phyloP scores from a whole-genome alignment of 2,113 vertebrate genomes.

The Sminthopsis crassicaudata region DNA sequence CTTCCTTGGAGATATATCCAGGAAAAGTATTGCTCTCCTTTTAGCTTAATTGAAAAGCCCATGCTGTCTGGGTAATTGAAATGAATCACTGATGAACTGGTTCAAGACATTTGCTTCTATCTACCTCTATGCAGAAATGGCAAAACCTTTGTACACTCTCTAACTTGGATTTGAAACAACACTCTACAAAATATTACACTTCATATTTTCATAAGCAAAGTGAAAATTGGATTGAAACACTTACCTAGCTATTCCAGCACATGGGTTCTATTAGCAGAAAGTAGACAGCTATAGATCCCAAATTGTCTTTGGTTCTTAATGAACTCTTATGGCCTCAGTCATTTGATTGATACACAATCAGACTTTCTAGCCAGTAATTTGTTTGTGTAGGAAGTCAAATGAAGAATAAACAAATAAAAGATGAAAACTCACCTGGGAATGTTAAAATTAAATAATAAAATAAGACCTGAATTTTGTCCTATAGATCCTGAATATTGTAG shows the following conservation, averaged over 20 bases:
- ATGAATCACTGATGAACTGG: background rate
- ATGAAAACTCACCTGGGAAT: background rate
- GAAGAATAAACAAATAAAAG: constrained; percentile 46
- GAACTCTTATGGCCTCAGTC: background rate
- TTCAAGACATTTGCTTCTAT: background rate
- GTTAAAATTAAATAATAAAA: background rate
- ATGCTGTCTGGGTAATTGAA: background rate
- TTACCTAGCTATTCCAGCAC: background rate
- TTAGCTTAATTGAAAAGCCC: background rate
- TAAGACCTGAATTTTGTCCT: background rate
- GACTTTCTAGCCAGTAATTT: constrained; percentile 15
- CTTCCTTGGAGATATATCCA: constrained; percentile 5
- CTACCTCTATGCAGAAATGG: background rate
- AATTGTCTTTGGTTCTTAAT: background rate
- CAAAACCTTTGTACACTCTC: background rate
- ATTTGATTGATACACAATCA: background rate
- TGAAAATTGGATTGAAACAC: background rate
- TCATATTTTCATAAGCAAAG: background rate
- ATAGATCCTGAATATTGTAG: background rate
- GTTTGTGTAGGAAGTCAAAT: constrained; percentile 13
- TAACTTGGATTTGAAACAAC: background rate
- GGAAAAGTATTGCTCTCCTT: constrained; percentile 2
- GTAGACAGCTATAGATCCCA: background rate
- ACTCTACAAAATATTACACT: background rate
- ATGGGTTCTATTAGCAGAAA: background rate